Evolutionary conservation across 2,797 vertebrate species (phyloP), one percentile per base, ranked within the genome.

Genomic region (Catharus ustulatus): DNA sequence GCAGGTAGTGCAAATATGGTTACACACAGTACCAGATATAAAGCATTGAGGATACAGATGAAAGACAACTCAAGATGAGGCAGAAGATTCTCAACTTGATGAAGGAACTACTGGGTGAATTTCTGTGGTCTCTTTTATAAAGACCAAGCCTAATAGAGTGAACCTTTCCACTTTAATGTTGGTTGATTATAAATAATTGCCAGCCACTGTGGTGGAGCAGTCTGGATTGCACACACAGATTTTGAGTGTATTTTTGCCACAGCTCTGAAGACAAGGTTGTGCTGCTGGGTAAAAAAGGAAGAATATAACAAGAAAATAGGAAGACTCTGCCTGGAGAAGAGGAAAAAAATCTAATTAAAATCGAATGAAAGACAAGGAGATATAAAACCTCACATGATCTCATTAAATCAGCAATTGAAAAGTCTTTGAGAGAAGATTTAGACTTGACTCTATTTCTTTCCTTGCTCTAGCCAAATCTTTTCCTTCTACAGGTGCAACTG

Each of bases 331-430:
- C 17, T 63, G 81, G 49, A 82, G 54, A 43, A 93, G 48, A 64
- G 29, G 42, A 78, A 77, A 89, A 89, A 90, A 48, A 43, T 46
- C 38, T 84, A 67, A 84, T 90, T 88, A 75, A 92, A 89, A 92
- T 64, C 72, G 74, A 90, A 89, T 85, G 54, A 95, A 87, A 79
- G 74, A 89, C 55, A 87, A 92, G 61, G 24, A 84, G 59, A 83
- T 71, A 77, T 89, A 94, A 93, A 88, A 49, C 11, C 45, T 20
- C 27, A 40, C 27, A 34, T 22, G 36, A 90, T 86, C 62, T 83
- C 58, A 32, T 69, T 88, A 84, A 90, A 81, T 78, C 51, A 87
- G 30, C 55, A 83, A 76, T 11, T 61, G 42, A 80, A 80, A 84
- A 87, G 68, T 34, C 58, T 68, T 48, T 29, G 57, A 72, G 34